Percentiles rank a stretch among this genome's conserved stretches.
These are phyloP conservation scores for Apodemia mormo DNA, from an alignment of 2,888 invertebrate genomes.

Conservation along the genomic window DNA sequence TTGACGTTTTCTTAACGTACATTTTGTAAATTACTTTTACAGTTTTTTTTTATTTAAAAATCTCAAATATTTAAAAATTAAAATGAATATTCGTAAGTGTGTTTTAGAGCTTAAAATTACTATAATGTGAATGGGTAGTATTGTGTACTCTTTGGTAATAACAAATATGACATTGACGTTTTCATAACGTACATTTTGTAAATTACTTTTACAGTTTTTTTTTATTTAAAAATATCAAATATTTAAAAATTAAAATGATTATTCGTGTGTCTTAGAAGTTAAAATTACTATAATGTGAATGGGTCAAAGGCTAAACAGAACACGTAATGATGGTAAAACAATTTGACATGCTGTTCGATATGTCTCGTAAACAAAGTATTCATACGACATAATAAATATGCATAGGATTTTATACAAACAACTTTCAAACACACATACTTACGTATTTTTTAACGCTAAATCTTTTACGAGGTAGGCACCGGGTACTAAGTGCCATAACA, in stretches of 20 bases:
- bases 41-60: not conserved
- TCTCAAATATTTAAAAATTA: not conserved
- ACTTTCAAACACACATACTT: too few species aligned
- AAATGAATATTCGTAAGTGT: slow-evolving; percentile 5
- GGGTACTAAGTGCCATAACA: too few species aligned
- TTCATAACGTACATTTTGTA: not conserved
- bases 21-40: not conserved
- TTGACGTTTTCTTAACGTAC: not conserved
- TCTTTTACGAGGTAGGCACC: too few species aligned
- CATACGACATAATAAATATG: too few species aligned
- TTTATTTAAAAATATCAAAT: not conserved
- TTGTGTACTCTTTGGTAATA: not conserved
- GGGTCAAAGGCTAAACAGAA: slow-evolving; percentile 25
- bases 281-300: too few species aligned
- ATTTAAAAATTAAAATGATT: not conserved
- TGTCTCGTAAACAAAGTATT: too few species aligned
- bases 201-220: not conserved
- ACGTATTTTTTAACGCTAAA: too few species aligned
- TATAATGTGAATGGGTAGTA: not conserved
- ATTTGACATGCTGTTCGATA: slow-evolving; percentile 20
- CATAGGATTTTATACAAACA: too few species aligned
- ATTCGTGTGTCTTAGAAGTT: too few species aligned
- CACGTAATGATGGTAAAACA: slow-evolving; percentile 12
- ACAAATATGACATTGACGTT: not conserved
- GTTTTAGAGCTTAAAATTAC: not conserved